Evolutionary conservation across 1,140 invertebrate genomes (phyloP).

Genomic region (Cataglyphis hispanica): DNA sequence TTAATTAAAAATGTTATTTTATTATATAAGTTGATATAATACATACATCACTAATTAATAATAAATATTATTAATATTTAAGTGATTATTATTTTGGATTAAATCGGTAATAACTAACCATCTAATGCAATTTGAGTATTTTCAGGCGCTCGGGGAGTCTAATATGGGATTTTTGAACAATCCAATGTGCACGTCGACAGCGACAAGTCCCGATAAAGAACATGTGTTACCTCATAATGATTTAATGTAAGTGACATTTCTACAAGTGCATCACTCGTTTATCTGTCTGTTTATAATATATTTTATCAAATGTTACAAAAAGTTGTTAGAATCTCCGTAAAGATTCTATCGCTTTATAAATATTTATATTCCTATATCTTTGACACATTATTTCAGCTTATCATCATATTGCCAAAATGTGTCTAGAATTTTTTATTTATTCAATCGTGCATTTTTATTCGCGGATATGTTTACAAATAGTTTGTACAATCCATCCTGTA

Average conservation of each 20-base stretch:
- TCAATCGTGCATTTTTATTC: conserved; percentile 3
- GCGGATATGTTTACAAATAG: neutral
- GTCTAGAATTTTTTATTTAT: conserved; percentile 4
- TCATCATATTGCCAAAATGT: neutral
- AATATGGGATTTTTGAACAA: conserved; percentile 88
- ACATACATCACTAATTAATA: neutral
- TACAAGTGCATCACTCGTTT: neutral
- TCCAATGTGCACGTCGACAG: conserved; percentile 86
- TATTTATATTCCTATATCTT: neutral
- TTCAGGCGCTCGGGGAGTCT: conserved; percentile 89
- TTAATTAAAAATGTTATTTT: neutral
- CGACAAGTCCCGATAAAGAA: conserved; percentile 87
- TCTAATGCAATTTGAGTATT: conserved; percentile 86
- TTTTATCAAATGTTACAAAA: neutral
- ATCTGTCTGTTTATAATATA: neutral
- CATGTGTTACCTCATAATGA: conserved; percentile 85
- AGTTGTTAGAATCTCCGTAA: neutral
- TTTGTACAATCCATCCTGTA: neutral
- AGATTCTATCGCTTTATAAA: neutral
- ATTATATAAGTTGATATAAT: neutral
- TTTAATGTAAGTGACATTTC: conserved; percentile 82
- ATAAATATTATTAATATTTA: neutral
- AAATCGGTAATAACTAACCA: conserved; percentile 80
- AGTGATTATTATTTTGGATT: conserved; percentile 21
- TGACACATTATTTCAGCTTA: conserved; percentile 2